Evolutionary conservation across 2,113 vertebrate species (phyloP), one percentile per base, ranked within the genome.

Genomic region (Atherinomorus stipes): DNA sequence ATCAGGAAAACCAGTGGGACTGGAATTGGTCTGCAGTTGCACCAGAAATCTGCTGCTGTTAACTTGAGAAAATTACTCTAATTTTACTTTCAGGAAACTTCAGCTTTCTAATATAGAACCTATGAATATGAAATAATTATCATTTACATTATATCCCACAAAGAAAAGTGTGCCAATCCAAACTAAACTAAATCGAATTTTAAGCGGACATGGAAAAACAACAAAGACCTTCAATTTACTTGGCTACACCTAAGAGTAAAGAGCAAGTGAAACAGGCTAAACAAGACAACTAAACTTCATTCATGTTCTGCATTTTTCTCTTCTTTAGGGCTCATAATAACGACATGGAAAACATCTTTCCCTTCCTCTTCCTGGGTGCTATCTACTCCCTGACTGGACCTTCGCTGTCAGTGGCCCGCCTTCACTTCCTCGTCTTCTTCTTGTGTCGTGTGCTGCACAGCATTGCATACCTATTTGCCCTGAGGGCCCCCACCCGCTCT

Each of bases 321-420:
- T 47, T 25, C 13, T 60, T 19, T 21, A 99, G 98, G 64, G 96
- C 96, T 63, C 98, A 99, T 64, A 51, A 59, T 1, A 99, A 99
- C 0, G 98, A 98, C 90, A 91, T 98, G 93, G 98, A 99, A 90
- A 99, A 95, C 92, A 98, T 99, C 85, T 92, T 95, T 3, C 97
- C 98, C 1, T 99, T 99, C 91, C 93, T 99, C 37, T 99, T 99
- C 88, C 91, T 99, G 0, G 98, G 98, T 1, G 91, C 97, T 0
- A 15, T 98, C 87, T 99, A 99, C 90, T 95, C 94, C 45, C 74
- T 97, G 89, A 94, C 93, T 2, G 93, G 93, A 13, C 98, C 98
- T 4, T 89, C 88, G 0, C 91, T 93, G 0, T 0, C 77, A 0
- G 67, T 94, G n/a, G 98, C 98, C 57, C 93, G 93, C 72, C 70